Evolutionary conservation across 2,113 vertebrate genomes (phyloP), one percentile per base, ranked within the genome.

Genomic region (Dicrurus megarhynchus): DNA sequence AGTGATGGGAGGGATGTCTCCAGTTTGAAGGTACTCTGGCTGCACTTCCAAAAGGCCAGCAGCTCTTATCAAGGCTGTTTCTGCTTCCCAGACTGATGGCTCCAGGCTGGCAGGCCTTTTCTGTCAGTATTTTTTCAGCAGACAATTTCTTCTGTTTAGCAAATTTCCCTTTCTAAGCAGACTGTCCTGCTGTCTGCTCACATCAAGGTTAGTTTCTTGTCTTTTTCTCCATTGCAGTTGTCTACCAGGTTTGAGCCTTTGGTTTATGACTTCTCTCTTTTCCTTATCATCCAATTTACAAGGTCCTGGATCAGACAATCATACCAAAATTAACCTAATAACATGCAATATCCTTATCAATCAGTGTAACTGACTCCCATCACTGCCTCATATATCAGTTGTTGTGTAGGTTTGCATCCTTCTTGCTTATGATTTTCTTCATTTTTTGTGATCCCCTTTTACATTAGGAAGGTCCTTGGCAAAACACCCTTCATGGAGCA

Each of bases 1-100:
- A 33, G 19, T 50, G 56, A 42, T 32, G 8, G 18, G 30, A 47
- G 35, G 10, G 35, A 70, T 61, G 11, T 61, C 21, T 74, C 27
- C 42, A 16, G 22, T 63, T 67, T 71, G 39, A 42, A 37, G 33
- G 44, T 71, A 42, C 4, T 23, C 28, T 79, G 42, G 11, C n/a
- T 90, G 47, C 8, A 14, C 16, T 86, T 82, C 47, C 33, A 79
- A 69, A 41, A 52, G 57, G 23, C 8, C 70, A 75, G 47, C 0
- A 5, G 42, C 28, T 55, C 13, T 83, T 83, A 50, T 47, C 33
- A 86, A 55, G 33, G 52, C 52, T 50, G 9, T 71, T 88, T 75
- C 61, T 83, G 20, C 2, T 68, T 86, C 28, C n/a, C 65, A 92
- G 55, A 13, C 10, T 44, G 0, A 0, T 5, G 3, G 28, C 9